phyloP scores from a whole-genome alignment of 2,113 vertebrate species.

The Hydrolagus affinis region DNA sequence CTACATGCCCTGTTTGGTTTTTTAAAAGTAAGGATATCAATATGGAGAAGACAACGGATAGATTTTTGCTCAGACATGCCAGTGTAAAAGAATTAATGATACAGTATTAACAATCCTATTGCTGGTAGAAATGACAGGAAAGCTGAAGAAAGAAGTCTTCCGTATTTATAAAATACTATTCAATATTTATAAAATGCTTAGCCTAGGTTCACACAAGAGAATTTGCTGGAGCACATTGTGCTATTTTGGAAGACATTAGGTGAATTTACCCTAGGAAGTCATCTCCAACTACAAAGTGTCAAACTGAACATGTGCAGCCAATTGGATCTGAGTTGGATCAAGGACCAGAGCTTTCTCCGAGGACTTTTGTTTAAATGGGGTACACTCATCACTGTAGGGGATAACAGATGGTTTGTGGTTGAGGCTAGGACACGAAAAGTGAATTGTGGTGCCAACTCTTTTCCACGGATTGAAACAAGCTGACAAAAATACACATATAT shows the following conservation, averaged over 20 bases:
- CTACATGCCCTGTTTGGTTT: no score
- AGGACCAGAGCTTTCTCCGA: not conserved
- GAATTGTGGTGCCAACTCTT: not conserved
- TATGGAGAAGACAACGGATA: no score
- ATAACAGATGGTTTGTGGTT: not conserved
- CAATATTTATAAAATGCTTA: no score
- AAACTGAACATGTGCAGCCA: not conserved
- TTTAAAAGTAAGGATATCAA: no score
- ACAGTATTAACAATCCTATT: no score
- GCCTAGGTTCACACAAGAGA: not conserved
- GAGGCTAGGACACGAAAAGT: not conserved
- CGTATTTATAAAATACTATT: not conserved
- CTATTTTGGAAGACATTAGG: not conserved
- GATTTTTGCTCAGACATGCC: no score
- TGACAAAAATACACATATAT: not conserved
- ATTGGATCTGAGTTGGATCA: not conserved
- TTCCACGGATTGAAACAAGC: not conserved
- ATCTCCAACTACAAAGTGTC: not conserved
- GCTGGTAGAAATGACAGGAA: not conserved
- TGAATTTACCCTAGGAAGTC: not conserved
- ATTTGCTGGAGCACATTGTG: not conserved
- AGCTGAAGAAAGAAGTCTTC: not conserved
- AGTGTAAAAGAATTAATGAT: no score
- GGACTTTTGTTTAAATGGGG: not conserved
- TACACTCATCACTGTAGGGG: not conserved